phyloP scores from a whole-genome alignment of 2,888 invertebrate genomes.

The Balanococcus diminutus region DNA sequence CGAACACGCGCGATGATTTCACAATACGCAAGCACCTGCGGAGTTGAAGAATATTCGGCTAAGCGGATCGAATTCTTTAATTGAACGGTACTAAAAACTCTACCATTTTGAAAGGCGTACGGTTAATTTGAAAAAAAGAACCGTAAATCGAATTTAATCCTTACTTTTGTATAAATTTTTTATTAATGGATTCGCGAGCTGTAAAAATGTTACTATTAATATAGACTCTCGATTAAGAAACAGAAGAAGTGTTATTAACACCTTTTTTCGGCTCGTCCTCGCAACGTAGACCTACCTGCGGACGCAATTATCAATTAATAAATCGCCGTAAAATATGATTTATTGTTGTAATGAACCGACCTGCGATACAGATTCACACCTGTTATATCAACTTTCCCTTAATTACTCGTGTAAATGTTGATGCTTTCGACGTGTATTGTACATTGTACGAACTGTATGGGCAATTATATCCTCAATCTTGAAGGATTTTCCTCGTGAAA shows the following conservation, averaged over 20 bases:
- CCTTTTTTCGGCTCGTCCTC: background rate
- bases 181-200: slow-evolving; percentile 34
- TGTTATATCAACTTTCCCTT: background rate
- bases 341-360: slow-evolving; percentile 25
- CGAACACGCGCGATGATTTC: background rate
- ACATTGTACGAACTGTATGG: no score
- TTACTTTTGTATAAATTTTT: background rate
- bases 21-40: background rate
- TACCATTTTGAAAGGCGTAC: background rate
- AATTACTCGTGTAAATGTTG: background rate
- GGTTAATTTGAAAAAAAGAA: background rate
- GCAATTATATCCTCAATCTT: no score
- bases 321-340: slow-evolving; percentile 28
- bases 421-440: no score
- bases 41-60: background rate
- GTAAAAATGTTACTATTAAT: background rate
- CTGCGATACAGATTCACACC: background rate
- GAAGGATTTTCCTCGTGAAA: no score
- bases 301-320: slow-evolving; percentile 17
- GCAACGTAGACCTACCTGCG: background rate
- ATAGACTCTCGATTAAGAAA: background rate
- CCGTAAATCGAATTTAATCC: background rate
- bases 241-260: slow-evolving; percentile 26
- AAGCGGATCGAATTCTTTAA: slow-evolving; percentile 2
- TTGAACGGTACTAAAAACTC: background rate